These are phyloP conservation scores for Proales similis DNA, from an alignment of 1,140 invertebrate genomes.

Conservation along the genomic window DNA sequence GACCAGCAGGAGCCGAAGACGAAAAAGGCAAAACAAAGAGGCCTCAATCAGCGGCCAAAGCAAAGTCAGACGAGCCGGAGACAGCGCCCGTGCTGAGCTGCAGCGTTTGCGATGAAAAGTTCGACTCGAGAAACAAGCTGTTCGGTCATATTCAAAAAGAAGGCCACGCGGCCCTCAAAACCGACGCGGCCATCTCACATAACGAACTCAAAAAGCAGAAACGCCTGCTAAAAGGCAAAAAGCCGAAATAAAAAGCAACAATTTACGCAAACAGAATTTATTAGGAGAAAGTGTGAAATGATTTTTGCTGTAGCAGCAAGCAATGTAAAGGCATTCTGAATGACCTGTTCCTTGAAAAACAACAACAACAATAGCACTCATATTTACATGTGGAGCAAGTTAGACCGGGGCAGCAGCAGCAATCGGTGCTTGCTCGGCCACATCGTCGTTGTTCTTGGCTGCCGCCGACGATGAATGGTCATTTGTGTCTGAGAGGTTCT, in stretches of 20 bases:
- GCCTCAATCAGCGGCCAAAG: neutral
- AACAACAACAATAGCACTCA: too few species aligned
- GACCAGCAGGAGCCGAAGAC: neutral
- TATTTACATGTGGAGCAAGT: too few species aligned
- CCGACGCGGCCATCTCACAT: neutral
- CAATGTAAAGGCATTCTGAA: too few species aligned
- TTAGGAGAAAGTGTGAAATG: too few species aligned
- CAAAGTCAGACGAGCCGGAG: neutral
- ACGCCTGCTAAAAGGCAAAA: slow-evolving; percentile 27
- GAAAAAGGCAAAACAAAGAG: neutral
- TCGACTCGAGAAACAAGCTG: slow-evolving; percentile 46
- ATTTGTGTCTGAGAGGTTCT: too few species aligned
- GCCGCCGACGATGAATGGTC: too few species aligned
- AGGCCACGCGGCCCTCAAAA: slow-evolving; percentile 42
- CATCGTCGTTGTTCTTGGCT: too few species aligned
- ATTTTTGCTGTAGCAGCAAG: too few species aligned
- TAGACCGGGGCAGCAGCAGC: too few species aligned
- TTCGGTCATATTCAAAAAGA: slow-evolving; percentile 47
- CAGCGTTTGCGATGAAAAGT: slow-evolving; percentile 40
- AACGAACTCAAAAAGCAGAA: slow-evolving; percentile 28
- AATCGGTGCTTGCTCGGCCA: too few species aligned
- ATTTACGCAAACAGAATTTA: neutral
- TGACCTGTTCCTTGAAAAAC: too few species aligned
- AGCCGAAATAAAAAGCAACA: neutral
- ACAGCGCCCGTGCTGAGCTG: neutral